Evolutionary conservation across 2,113 vertebrate species (phyloP), one percentile per base, ranked within the genome.

Genomic region (Martes martes): DNA sequence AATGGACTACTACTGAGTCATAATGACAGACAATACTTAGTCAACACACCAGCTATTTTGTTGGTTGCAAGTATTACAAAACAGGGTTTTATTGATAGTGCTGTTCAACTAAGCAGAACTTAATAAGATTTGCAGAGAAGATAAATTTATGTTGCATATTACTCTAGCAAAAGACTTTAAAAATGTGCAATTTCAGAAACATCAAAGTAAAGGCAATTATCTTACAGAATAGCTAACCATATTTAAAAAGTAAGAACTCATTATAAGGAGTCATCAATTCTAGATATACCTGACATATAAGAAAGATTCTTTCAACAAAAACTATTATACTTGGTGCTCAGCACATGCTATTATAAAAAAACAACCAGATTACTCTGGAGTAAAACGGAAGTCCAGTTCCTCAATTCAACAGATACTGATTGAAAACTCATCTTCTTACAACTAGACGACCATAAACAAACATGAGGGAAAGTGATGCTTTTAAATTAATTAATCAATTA

Each of bases 131-230:
- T 65, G 2, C 39, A 94, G 33, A 95, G 18, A 86, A 91, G 26
- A 95, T 55, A 95, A 95, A 88, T 88, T 39, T 52, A 74, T 4
- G 10, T 21, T 90, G 23, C 16, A 2, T 45, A 47, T 24, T 85
- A 78, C 0, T 65, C 73, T 92, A 95, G 67, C 61, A 91, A 97
- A 93, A 87, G 33, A 31, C 11, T 42, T 76, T 80, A 59, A 45
- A 95, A 97, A 78, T 65, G 57, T 78, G 7, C 11, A 89, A 89
- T 81, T 93, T 93, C 45, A 85, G 42, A 97, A 97, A 88, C 10
- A 84, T 39, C 61, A 85, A 84, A 87, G 61, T 57, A 89, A 89
- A 95, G 74, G 24, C 76, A 88, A 94, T 86, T 92, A 42, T 50
- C 69, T 63, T 83, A 67, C 2, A 93, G 47, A 52, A 74, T 11